Base-by-base conservation (phyloP, 2,888 invertebrate species). In the Archips xylosteana region DNA sequence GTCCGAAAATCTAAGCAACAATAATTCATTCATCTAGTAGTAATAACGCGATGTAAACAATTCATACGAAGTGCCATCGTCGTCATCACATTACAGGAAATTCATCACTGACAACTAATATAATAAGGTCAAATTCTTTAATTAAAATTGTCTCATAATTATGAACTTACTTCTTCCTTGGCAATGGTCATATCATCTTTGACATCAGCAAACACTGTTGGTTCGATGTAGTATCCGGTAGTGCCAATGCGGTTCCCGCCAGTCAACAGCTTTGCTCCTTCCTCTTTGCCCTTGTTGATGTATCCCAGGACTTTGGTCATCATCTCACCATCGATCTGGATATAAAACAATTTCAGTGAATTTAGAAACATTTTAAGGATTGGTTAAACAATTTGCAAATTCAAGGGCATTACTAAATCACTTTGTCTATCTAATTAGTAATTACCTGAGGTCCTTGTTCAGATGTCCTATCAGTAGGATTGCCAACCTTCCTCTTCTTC, bases 151-250 rank as follows among this genome's bases (percentile, higher is more conserved):
- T 36, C 36, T 9, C 0, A 23, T 54, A 5, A 54, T 15, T 4
- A 8, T 15, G 0, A 13, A 57, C 51, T 80, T 76, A 97, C 97
- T 95, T 97, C 97, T 89, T 97, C 97, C 79, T 94, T 95, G 1
- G 97, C 97, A 80, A 97, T 97, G 23, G 93, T 94, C 97, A 97
- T 97, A 70, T 96, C 86, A 84, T 97, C 97, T 23, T 94, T 95
- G 8, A 97, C 97, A 83, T 96, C 95, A 4, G 96, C 95, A 83
- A 97, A 97, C 0, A 97, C 96, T 0, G 97, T 97, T 0, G 97
- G 97, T 79, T 97, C 95, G 42, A 98, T 92, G 83, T 97, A 98
- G 87, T 95, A 98, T 0, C 98, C 98, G 45, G 95, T 93, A 65
- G 86, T 90, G 10, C 97, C 97, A 42, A 95, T 74, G 9, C 90